phyloP scores from a whole-genome alignment of 2,888 invertebrate genomes.

The Drosophila peninsularis region DNA sequence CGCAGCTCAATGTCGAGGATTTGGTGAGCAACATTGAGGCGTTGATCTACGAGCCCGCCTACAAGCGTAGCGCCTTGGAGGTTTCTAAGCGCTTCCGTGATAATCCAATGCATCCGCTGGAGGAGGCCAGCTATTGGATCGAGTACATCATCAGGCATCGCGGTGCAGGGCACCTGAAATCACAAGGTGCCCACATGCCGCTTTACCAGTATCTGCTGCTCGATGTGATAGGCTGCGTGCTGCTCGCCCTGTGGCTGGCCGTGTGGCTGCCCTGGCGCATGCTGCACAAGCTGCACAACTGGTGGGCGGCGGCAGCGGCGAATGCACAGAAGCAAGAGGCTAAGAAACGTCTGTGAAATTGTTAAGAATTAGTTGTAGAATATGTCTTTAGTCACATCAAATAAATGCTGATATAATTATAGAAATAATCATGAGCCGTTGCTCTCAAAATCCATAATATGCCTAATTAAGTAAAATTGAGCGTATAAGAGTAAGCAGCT shows the following conservation, averaged over 20 bases:
- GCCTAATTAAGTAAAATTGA: not conserved
- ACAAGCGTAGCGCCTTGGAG: slow-evolving; percentile 84
- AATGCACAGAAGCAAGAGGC: slow-evolving; percentile 24
- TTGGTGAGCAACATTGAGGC: slow-evolving; percentile 81
- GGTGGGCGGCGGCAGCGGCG: slow-evolving; percentile 45
- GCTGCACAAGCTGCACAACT: slow-evolving; percentile 46
- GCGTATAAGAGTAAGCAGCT: not conserved
- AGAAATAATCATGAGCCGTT: slow-evolving; percentile 12
- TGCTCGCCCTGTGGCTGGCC: slow-evolving; percentile 58
- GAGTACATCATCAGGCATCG: slow-evolving; percentile 86
- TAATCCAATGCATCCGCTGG: slow-evolving; percentile 86
- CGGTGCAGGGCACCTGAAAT: slow-evolving; percentile 84
- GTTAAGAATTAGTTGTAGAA: not conserved
- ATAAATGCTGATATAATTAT: slow-evolving; percentile 55
- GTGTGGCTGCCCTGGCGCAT: slow-evolving; percentile 73
- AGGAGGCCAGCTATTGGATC: slow-evolving; percentile 87
- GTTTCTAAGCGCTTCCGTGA: slow-evolving; percentile 86
- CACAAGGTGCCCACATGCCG: slow-evolving; percentile 83
- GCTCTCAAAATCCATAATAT: too few species aligned
- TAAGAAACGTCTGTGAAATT: slow-evolving; percentile 55
- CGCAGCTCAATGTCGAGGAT: slow-evolving; percentile 81
- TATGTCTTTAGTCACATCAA: slow-evolving; percentile 9
- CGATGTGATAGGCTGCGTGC: slow-evolving; percentile 86
- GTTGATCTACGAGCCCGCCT: slow-evolving; percentile 83
- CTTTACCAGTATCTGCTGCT: slow-evolving; percentile 84